Evolutionary conservation across 2,797 vertebrate species (phyloP).

Genomic region (Takifugu rubripes): DNA sequence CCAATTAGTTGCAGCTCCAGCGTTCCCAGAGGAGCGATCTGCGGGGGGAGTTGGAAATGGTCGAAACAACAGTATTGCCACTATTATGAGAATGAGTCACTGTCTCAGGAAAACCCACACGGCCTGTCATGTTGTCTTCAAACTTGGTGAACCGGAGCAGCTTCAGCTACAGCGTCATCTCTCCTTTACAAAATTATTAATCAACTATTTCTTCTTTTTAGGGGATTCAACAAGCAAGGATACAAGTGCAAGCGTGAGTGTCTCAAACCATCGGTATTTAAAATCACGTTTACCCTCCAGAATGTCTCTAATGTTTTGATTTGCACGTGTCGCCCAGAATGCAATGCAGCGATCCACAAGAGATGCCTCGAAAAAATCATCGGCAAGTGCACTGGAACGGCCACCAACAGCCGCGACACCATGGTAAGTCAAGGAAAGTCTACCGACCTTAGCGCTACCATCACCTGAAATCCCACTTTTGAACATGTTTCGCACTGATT

Average conservation of each 20-base stretch:
- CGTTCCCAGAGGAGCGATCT: conserved; percentile 11
- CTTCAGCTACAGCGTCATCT: conserved; percentile 4
- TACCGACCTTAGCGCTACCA: not conserved
- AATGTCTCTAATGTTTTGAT: not conserved
- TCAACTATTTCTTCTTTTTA: conserved; percentile 58
- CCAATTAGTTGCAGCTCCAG: conserved; percentile 31
- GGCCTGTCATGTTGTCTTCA: conserved; percentile 35
- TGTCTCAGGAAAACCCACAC: conserved; percentile 44
- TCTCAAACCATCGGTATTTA: conserved; percentile 12
- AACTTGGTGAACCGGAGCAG: conserved; percentile 36
- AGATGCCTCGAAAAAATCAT: conserved; percentile 97
- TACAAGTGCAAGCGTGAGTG: conserved; percentile 98
- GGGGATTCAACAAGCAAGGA: conserved; percentile 98
- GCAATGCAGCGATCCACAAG: conserved; percentile 98
- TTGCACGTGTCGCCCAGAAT: conserved; percentile 45
- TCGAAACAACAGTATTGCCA: conserved; percentile 14
- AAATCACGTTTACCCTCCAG: not conserved
- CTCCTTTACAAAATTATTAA: conserved; percentile 2
- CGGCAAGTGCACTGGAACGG: conserved; percentile 92
- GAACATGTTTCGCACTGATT: not conserved
- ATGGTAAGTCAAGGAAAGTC: conserved; percentile 58
- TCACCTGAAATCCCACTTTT: conserved; percentile 6
- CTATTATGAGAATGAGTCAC: conserved; percentile 39
- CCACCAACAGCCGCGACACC: conserved; percentile 91
- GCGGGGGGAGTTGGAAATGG: conserved; percentile 1